phyloP scores from a whole-genome alignment of 1,140 invertebrate species.

The Meloidogyne hapla region DNA sequence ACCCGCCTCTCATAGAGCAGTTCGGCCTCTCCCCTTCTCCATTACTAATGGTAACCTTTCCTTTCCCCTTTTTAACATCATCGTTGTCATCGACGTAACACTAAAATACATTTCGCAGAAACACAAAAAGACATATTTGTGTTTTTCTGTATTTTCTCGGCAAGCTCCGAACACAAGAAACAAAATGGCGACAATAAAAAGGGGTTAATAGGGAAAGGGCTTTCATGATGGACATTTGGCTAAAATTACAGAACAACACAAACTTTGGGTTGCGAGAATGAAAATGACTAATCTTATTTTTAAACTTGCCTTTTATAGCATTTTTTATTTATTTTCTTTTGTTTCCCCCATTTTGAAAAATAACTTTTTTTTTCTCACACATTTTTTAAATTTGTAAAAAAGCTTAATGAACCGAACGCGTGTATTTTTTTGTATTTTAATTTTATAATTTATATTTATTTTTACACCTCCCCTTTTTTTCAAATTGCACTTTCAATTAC shows the following conservation, averaged over 20 bases:
- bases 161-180: constrained; percentile 5
- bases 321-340: background rate
- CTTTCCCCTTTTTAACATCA: background rate
- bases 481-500: background rate
- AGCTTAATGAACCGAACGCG: background rate
- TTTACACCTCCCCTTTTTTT: background rate
- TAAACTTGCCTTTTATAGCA: background rate
- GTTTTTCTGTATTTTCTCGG: background rate
- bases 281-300: background rate
- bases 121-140: constrained; percentile 6
- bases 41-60: constrained; percentile 6
- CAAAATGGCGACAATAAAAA: constrained; percentile 1
- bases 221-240: background rate
- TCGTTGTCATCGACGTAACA: constrained; percentile 5
- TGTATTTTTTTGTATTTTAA: too few relatives aligned
- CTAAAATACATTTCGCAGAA: constrained; percentile 5
- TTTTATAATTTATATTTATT: background rate
- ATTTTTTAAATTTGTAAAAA: background rate
- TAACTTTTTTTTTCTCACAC: background rate
- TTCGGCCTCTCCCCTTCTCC: constrained; percentile 1
- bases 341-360: too few relatives aligned
- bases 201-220: background rate
- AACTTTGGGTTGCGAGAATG: constrained; percentile 1
- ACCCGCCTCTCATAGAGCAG: background rate
- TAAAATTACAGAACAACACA: background rate